A percentile compares a stretch with the other conserved stretches of the same genome.
These are phyloP conservation scores for Eidolon helvum DNA, from an alignment of 2,113 vertebrate species.

Conservation along the genomic window DNA sequence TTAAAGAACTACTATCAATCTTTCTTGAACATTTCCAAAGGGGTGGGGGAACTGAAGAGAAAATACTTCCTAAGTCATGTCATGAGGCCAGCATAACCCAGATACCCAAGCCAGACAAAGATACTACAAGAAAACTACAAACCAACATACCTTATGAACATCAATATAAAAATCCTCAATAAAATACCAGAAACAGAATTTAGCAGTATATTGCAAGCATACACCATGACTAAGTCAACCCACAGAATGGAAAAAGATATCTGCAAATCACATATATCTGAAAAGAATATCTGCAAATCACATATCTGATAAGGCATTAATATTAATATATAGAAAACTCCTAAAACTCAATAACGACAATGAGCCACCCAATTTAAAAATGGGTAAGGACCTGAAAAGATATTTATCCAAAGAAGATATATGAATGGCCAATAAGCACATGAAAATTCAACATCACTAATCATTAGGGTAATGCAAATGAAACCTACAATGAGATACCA, in stretches of 20 bases:
- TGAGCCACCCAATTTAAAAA: background rate
- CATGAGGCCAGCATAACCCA: background rate
- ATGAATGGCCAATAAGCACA: background rate
- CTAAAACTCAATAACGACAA: background rate
- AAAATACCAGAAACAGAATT: background rate
- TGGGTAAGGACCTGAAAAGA: background rate
- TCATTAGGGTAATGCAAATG: background rate
- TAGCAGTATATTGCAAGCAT: background rate
- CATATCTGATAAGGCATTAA: background rate
- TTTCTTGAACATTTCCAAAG: background rate
- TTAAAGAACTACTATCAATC: background rate
- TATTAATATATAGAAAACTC: no score
- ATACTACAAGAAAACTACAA: background rate
- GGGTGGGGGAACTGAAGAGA: no score
- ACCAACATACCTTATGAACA: background rate
- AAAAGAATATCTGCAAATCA: background rate
- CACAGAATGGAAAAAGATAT: background rate
- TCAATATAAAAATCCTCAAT: background rate
- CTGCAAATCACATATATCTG: background rate
- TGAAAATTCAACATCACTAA: background rate
- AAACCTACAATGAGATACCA: background rate
- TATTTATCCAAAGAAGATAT: background rate
- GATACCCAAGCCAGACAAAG: background rate
- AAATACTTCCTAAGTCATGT: background rate
- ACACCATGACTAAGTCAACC: background rate